phyloP scores from a whole-genome alignment of 2,113 vertebrate species.

The Nansenia antarctica region DNA sequence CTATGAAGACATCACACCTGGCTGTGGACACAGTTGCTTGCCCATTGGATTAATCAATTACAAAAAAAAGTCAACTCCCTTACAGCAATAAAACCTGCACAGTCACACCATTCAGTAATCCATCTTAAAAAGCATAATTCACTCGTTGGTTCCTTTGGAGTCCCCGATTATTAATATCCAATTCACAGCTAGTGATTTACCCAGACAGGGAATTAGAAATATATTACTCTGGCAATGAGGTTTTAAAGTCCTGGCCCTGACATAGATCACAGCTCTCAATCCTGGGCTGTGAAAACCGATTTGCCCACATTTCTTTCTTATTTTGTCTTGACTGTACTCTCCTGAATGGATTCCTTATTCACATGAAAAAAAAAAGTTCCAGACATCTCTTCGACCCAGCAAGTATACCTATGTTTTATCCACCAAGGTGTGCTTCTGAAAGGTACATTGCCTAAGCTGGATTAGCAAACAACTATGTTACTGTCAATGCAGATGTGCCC shows the following conservation, averaged over 20 bases:
- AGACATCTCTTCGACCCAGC: too few species aligned
- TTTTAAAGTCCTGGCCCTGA: conserved; percentile 31
- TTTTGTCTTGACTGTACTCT: not conserved
- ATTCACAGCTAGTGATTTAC: conserved; percentile 46
- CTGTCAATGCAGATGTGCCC: too few species aligned
- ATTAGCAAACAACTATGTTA: too few species aligned
- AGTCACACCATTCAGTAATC: conserved; percentile 28
- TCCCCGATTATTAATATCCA: conserved; percentile 49
- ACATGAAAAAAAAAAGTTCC: not conserved
- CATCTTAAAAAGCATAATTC: conserved; percentile 40
- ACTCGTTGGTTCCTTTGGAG: conserved; percentile 29
- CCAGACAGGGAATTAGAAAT: conserved; percentile 45
- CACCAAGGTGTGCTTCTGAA: not conserved
- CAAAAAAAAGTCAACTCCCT: not conserved
- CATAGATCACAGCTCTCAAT: conserved; percentile 31
- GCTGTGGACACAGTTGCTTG: conserved; percentile 27
- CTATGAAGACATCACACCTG: conserved; percentile 22
- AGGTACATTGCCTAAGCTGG: not conserved
- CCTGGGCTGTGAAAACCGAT: conserved; percentile 23
- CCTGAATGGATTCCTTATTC: not conserved
- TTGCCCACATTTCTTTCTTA: not conserved
- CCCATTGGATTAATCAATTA: conserved; percentile 43
- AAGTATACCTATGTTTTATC: not conserved
- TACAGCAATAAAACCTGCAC: conserved; percentile 31
- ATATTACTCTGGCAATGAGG: conserved; percentile 35